Conservation (phyloP, 1,140 invertebrate species). For the Cotesia vestalis region DNA sequence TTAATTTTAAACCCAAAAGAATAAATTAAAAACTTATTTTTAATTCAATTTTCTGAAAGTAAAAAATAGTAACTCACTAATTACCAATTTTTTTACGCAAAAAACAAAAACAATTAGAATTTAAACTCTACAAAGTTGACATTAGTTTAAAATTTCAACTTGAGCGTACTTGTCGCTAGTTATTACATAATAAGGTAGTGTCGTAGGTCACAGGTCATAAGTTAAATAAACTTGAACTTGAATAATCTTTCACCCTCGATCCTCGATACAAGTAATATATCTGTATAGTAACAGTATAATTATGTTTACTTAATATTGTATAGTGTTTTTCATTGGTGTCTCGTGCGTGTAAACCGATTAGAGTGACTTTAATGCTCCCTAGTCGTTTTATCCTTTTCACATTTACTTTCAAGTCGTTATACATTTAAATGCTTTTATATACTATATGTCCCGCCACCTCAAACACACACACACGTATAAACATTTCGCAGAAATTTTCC, state of each 20-base stretch:
- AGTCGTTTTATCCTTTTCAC: neutral
- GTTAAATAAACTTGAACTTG: slow-evolving; percentile 11
- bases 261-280: neutral
- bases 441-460: neutral
- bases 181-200: neutral
- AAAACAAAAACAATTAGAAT: no score
- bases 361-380: slow-evolving; percentile 8
- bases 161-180: no score
- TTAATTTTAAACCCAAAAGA: no score
- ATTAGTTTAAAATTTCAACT: no score
- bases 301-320: neutral
- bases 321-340: neutral
- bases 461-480: neutral
- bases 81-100: no score
- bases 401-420: neutral
- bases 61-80: no score
- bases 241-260: neutral
- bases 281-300: neutral
- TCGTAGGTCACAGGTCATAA: slow-evolving; percentile 1
- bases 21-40: no score
- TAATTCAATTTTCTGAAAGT: no score
- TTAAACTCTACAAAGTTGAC: no score
- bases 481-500: neutral
- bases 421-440: neutral
- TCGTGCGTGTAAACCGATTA: slow-evolving; percentile 1